Evolutionary conservation across 2,113 vertebrate species (phyloP), one percentile per base, ranked within the genome.

Genomic region (Pseudorectes ferrugineus): DNA sequence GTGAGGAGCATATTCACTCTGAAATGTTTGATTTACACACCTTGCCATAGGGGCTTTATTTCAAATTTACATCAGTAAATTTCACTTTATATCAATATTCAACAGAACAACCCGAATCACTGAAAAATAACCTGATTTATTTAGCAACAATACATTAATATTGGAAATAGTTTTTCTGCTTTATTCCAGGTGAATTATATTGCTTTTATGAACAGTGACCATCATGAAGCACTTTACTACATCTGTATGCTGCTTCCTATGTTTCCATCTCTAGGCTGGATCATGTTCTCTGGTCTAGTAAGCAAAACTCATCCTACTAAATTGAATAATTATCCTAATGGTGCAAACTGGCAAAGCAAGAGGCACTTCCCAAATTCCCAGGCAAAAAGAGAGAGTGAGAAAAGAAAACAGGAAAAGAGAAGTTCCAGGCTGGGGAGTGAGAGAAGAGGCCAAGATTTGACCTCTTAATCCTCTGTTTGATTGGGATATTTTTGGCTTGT

Each of bases 211-310:
- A 2, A 51, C 45, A 12, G 3, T 31, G 3, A 14, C 4, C 0
- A 7, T 10, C 1, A 31, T 0, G 1, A 2, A 0, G 2, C 0
- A 3, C 0, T 9, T 42, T 94, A 95, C 95, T 43, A 18, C 2
- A 1, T 9, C 20, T 98, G 86, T 51, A 45, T 96, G 83, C 86
- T 98, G 68, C 93, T 98, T 96, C 99, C 99, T 15, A 31, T 98
- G 13, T 98, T 98, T 66, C 97, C 98, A 4, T 80, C 97, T 4
- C 96, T 98, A 94, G 98, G 97, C 89, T 98, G 98, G 58, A 6
- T 90, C 20, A 19, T 16, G 3, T 65, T 68, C 11, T 20, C 51
- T 51, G 4, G 5, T 29, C 5, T 10, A 6, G 95, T 96, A 70
- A 94, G 90, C 35, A 62, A 83, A 91, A 52, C 8, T 1, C 5